Evolutionary conservation across 2,113 vertebrate species (phyloP), one percentile per base, ranked within the genome.

Genomic region (Oceanites oceanicus): DNA sequence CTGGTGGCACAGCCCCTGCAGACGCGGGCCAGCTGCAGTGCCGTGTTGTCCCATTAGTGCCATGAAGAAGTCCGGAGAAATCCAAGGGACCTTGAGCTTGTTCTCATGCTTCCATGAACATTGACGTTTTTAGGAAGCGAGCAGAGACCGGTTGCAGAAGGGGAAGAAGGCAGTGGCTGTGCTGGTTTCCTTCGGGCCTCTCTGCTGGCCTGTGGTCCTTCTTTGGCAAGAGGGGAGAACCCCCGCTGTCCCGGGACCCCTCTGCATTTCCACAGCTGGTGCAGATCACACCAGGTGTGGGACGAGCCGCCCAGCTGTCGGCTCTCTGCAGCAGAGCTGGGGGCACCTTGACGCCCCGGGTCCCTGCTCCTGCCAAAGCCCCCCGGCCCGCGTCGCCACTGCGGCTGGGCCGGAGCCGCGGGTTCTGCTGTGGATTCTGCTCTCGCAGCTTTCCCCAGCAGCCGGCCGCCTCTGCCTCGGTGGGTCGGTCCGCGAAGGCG

Each of bases 301-400:
- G 34, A 52, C 1, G 10, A 27, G 8, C 32, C 1, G 2, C 40
- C 20, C 32, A 2, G 13, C 17, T 6, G 11, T 10, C 0, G 1
- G 23, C 42, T 50, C 20, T 49, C 19, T 14, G 26, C 30, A 19
- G 23, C 17, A 11, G 8, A 38, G 22, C 44, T 1, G 9, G 22
- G 11, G 22, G 21, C 15, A 1, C 61, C 17, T 29, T 11, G 47
- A 5, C 16, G 40, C 22, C 27, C 5, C 16, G 19, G 15, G 12
- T 36, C n/a, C 50, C 67, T 7, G 4, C n/a, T 78, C 3, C 0
- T 3, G 21, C 47, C 36, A 55, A 5, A 61, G 30, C 19, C 13
- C 45, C 68, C 25, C 45, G 10, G 8, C 30, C 9, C 0, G 0
- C 4, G 1, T 58, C 15, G 4, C 9, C 6, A 5, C 36, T 23